Evolutionary conservation across 2,113 vertebrate genomes (phyloP), one percentile per base, ranked within the genome.

Genomic region (Rhabdornis inornatus): DNA sequence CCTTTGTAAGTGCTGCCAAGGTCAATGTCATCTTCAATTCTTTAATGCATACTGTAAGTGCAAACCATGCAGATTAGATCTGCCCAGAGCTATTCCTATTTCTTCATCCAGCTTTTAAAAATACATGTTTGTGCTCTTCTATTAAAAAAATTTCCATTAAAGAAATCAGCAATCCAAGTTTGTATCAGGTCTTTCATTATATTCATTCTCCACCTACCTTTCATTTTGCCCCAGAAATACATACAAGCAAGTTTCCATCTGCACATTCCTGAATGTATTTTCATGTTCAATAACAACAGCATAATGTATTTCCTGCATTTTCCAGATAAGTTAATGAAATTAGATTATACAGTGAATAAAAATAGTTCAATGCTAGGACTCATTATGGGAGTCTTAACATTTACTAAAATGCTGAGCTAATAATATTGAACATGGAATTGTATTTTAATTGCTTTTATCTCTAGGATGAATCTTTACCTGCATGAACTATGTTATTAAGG

Each of bases 61-160:
- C 90, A 90, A 94, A 56, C 94, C 13, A 44, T 81, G 88, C n/a
- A 93, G 90, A 96, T 95, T 94, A 92, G 52, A 83, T 94, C 56
- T 94, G 88, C 95, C 88, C 53, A 81, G 60, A 90, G 94, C 92
- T 84, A 71, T 93, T 95, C 88, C 71, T 90, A 90, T 89, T 93
- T 95, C 76, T 81, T 95, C 85, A 81, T 84, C 47, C 76, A 87
- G 47, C 83, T 97, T 95, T 90, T 94, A 95, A 94, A 95, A 92
- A 95, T 89, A 92, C 25, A 47, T 68, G 65, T 90, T 86, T 89
- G 49, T 81, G 59, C 45, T 89, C 72, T 75, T 64, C 40, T 81
- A 89, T 96, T 96, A 86, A 96, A 94, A 96, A 85, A 83, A 86
- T 21, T 71, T 77, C 82, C 55, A 83, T 90, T 89, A 49, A 91